phyloP scores from a whole-genome alignment of 2,797 vertebrate species.

The Myotis pilosus region DNA sequence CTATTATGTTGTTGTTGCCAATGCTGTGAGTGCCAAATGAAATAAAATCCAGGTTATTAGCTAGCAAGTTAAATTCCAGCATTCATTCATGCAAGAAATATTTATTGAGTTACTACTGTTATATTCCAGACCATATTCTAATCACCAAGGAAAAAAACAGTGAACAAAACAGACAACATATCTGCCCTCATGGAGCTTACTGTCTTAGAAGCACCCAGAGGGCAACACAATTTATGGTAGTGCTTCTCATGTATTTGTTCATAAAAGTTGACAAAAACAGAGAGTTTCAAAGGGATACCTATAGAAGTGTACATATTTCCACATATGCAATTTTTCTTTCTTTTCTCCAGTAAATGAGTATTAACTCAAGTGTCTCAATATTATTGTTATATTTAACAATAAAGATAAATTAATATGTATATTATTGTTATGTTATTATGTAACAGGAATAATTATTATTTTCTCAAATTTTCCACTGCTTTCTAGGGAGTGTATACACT shows the following conservation, averaged over 20 bases:
- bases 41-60: background rate
- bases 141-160: background rate
- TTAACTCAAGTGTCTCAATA: background rate
- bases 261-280: slow-evolving; percentile 9
- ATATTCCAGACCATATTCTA: background rate
- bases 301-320: background rate
- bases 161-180: background rate
- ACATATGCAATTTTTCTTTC: background rate
- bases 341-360: background rate
- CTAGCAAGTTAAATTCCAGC: background rate
- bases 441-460: background rate
- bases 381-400: background rate
- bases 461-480: background rate
- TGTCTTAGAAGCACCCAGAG: background rate
- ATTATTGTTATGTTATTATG: background rate
- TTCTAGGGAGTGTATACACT: background rate
- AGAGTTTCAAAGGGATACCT: background rate
- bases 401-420: no score
- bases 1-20: background rate
- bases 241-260: background rate
- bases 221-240: background rate
- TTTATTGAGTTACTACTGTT: background rate
- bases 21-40: background rate
- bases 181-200: background rate
- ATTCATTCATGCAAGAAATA: background rate